Evolutionary conservation across 2,888 invertebrate genomes (phyloP).

Genomic region (Drosophila mettleri): DNA sequence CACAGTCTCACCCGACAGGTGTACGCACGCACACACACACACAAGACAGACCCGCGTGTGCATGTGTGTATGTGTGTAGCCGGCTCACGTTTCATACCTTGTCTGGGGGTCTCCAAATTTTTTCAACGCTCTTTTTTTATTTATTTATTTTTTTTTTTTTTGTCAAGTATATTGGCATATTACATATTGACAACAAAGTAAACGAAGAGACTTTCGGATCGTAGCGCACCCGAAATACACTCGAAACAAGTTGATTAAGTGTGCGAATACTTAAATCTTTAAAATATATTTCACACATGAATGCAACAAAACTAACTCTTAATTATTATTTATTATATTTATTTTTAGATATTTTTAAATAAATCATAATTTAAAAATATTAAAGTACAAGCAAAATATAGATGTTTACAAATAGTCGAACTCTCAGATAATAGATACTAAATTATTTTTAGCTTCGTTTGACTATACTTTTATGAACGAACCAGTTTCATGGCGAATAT

Average conservation of each 20-base stretch:
- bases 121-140: constrained; percentile 49
- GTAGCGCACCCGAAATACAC: constrained; percentile 23
- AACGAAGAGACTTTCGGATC: neutral
- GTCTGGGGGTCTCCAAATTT: constrained; percentile 55
- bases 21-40: constrained; percentile 50
- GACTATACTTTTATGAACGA: neutral
- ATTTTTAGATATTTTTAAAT: neutral
- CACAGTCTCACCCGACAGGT: constrained; percentile 76
- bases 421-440: neutral
- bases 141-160: constrained; percentile 61
- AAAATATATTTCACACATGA: neutral
- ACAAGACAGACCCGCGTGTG: neutral
- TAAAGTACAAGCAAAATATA: too few species aligned
- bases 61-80: constrained; percentile 32
- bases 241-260: constrained; percentile 8
- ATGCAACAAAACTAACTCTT: too few species aligned
- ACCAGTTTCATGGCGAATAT: constrained; percentile 1
- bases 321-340: neutral
- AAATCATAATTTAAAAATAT: too few species aligned
- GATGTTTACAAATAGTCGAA: neutral
- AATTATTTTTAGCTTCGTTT: neutral
- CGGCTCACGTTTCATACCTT: constrained; percentile 75
- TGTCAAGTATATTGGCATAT: constrained; percentile 56
- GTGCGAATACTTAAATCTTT: neutral
- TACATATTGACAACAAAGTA: constrained; percentile 24